These are phyloP conservation scores for Taurulus bubalis DNA, from an alignment of 2,113 vertebrate species.

Conservation along the genomic window DNA sequence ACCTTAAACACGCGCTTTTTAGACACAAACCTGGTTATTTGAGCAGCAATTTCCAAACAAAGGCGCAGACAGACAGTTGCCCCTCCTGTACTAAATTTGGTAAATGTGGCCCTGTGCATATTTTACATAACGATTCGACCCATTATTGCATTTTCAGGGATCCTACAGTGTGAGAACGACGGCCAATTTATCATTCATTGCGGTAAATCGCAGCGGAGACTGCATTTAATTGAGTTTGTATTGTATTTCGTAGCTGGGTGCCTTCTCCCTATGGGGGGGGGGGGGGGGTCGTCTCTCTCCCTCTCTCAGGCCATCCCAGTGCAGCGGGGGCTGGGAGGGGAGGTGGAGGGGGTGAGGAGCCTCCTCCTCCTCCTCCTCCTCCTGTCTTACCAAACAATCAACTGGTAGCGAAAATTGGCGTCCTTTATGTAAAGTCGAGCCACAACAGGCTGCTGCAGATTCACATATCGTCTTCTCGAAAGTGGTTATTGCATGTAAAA, in stretches of 20 bases:
- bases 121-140: slow-evolving; percentile 75
- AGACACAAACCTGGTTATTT: slow-evolving; percentile 70
- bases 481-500: slow-evolving; percentile 4
- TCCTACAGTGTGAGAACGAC: slow-evolving; percentile 71
- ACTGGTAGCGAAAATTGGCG: slow-evolving; percentile 64
- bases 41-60: slow-evolving; percentile 70
- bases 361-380: slow-evolving; percentile 35
- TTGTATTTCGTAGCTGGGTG: slow-evolving; percentile 80
- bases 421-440: slow-evolving; percentile 45
- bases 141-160: slow-evolving; percentile 77
- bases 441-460: slow-evolving; percentile 31
- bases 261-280: slow-evolving; percentile 63
- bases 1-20: slow-evolving; percentile 66
- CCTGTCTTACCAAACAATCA: slow-evolving; percentile 74
- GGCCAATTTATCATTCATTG: slow-evolving; percentile 80
- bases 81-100: slow-evolving; percentile 72
- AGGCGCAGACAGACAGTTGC: slow-evolving; percentile 45
- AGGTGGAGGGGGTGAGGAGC: not conserved
- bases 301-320: slow-evolving; percentile 67
- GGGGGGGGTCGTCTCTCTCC: not conserved
- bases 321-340: slow-evolving; percentile 40
- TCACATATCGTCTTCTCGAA: not conserved
- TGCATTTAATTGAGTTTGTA: slow-evolving; percentile 81
- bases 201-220: slow-evolving; percentile 77
- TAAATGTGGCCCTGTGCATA: slow-evolving; percentile 74